Conservation (phyloP, 2,797 vertebrate genomes). For the Psittacula derbiana region DNA sequence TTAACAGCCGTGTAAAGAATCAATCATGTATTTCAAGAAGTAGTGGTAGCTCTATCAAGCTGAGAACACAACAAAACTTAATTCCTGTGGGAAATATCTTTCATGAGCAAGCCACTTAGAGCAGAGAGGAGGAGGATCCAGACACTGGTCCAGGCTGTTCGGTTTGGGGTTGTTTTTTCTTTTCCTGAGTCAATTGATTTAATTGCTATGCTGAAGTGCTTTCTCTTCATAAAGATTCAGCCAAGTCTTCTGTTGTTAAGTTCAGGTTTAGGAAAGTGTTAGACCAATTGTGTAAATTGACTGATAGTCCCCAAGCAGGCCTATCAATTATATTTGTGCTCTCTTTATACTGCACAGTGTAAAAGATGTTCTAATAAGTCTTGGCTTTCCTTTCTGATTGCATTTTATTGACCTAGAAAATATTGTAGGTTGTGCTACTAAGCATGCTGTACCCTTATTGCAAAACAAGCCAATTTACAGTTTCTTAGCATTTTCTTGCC, state of each 20-base stretch:
- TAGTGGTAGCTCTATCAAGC: slow-evolving; percentile 41
- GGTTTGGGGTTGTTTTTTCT: background rate
- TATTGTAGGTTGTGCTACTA: background rate
- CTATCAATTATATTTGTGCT: background rate
- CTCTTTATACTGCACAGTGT: background rate
- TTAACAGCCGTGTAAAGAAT: slow-evolving; percentile 66
- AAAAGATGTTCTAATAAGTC: background rate
- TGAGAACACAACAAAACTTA: slow-evolving; percentile 64
- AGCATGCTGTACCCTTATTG: background rate
- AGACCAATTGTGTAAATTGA: slow-evolving; percentile 33
- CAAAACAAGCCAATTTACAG: background rate
- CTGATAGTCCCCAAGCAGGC: background rate
- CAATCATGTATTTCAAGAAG: slow-evolving; percentile 69
- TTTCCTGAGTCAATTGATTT: background rate
- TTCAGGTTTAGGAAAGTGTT: slow-evolving; percentile 40
- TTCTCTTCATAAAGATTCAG: slow-evolving; percentile 28
- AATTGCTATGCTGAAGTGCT: slow-evolving; percentile 43
- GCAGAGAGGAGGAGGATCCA: slow-evolving; percentile 25
- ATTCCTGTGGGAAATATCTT: slow-evolving; percentile 60
- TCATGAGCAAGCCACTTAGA: slow-evolving; percentile 41
- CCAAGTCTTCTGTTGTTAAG: slow-evolving; percentile 35
- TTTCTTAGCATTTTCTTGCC: background rate
- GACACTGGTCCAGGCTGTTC: background rate
- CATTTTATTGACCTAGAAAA: background rate
- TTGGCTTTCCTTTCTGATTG: background rate